Conservation (phyloP, 2,113 vertebrate species). For the Bambusicola thoracicus region DNA sequence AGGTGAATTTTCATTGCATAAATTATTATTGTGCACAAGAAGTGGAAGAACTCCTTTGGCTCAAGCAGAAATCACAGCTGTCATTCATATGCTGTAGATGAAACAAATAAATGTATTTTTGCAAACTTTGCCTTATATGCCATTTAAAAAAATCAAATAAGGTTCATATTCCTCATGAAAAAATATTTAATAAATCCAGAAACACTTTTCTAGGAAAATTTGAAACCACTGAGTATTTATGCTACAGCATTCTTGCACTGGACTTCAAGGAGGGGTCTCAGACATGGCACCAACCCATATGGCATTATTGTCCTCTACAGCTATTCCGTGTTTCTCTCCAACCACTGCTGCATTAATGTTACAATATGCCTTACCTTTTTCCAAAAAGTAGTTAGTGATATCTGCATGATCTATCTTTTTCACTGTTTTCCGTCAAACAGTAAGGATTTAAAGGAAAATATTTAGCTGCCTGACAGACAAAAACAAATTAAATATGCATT, state of each 20-base stretch:
- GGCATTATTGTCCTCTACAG: neutral
- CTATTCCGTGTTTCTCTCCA: neutral
- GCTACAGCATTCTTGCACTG: rapidly evolving
- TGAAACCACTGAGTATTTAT: neutral
- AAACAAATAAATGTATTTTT: neutral
- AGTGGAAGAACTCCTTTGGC: neutral
- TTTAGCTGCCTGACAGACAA: neutral
- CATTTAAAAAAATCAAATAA: neutral
- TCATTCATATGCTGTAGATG: neutral
- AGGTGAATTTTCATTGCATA: neutral
- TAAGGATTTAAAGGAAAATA: neutral
- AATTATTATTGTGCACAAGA: neutral
- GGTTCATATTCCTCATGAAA: neutral
- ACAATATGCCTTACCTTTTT: neutral
- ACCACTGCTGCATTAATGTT: neutral
- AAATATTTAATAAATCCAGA: neutral
- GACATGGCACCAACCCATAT: neutral
- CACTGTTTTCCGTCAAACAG: neutral
- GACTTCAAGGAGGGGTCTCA: neutral
- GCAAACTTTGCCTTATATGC: neutral
- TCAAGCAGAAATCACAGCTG: neutral
- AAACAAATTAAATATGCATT: neutral
- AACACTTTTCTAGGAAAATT: neutral
- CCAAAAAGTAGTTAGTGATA: neutral
- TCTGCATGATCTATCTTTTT: neutral